A percentile compares a stretch with the other conserved stretches of the same genome.
These are phyloP conservation scores for Monopis laevigella DNA, from an alignment of 2,888 invertebrate species.

Conservation along the genomic window DNA sequence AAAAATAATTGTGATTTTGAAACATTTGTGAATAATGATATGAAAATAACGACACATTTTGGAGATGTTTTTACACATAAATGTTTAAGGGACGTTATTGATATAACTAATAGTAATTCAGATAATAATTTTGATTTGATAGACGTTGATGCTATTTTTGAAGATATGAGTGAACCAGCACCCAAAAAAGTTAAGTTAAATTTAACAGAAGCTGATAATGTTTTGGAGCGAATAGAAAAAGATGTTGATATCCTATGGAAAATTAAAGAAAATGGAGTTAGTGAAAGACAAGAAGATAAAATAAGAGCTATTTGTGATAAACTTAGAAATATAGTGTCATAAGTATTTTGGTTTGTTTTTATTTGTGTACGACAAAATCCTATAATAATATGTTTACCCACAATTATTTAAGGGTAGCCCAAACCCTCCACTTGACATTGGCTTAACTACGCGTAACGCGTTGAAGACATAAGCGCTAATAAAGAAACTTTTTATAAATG, in stretches of 20 bases:
- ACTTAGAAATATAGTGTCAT: slow-evolving; percentile 22
- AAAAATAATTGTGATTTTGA: neutral
- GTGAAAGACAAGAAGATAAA: slow-evolving; percentile 29
- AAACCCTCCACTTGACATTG: no score
- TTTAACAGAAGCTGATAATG: slow-evolving; percentile 26
- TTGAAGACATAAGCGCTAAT: no score
- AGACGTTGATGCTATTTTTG: slow-evolving; percentile 37
- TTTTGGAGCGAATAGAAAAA: slow-evolving; percentile 36
- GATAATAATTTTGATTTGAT: slow-evolving; percentile 39
- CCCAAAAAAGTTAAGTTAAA: slow-evolving; percentile 41
- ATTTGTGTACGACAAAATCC: no score
- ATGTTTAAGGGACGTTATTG: slow-evolving; percentile 24
- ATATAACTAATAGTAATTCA: slow-evolving; percentile 10
- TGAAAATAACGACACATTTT: neutral
- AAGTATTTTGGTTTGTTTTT: no score
- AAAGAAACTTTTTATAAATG: no score
- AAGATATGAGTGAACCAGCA: slow-evolving; percentile 32
- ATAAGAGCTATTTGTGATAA: slow-evolving; percentile 34
- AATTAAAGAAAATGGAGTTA: slow-evolving; percentile 31
- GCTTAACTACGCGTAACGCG: no score
- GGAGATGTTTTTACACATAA: slow-evolving; percentile 29
- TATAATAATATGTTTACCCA: no score
- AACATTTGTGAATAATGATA: neutral
- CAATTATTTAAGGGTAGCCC: no score
- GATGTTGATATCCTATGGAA: slow-evolving; percentile 29